Percentiles rank a stretch among this genome's conserved stretches.
phyloP scores from a whole-genome alignment of 2,888 invertebrate genomes.

The Bimastos eiseni region DNA sequence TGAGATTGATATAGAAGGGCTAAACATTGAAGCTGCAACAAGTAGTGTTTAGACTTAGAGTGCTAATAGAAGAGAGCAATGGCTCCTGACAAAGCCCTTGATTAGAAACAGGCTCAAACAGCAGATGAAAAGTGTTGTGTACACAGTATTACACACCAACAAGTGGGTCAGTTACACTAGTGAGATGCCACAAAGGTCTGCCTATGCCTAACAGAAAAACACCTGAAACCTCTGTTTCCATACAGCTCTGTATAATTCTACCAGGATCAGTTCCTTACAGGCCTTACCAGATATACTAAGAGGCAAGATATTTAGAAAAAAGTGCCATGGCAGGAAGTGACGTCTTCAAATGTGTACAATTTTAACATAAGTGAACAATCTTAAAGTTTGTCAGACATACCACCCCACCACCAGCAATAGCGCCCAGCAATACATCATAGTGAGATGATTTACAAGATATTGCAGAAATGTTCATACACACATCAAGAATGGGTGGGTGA shows the following conservation, averaged over 20 bases:
- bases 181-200: slow-evolving; percentile 2
- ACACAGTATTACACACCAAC: neutral
- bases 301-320: neutral
- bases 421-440: too few relatives aligned
- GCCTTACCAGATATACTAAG: neutral
- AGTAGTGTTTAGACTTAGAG: neutral
- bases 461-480: too few relatives aligned
- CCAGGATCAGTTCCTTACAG: neutral
- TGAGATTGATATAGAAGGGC: neutral
- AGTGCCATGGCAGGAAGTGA: neutral
- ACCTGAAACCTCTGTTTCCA: neutral
- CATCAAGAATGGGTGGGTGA: too few relatives aligned
- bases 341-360: too few relatives aligned
- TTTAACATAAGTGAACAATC: neutral
- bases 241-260: neutral
- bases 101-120: too few relatives aligned
- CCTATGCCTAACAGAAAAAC: neutral
- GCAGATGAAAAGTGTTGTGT: slow-evolving; percentile 13
- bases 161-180: neutral
- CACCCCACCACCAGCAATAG: neutral
- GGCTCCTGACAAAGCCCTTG: neutral
- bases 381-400: neutral
- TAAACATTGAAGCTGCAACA: neutral
- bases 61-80: neutral
- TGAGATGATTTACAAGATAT: too few relatives aligned